Conservation (phyloP, 2,113 vertebrate genomes). For the Microtus oregoni region DNA sequence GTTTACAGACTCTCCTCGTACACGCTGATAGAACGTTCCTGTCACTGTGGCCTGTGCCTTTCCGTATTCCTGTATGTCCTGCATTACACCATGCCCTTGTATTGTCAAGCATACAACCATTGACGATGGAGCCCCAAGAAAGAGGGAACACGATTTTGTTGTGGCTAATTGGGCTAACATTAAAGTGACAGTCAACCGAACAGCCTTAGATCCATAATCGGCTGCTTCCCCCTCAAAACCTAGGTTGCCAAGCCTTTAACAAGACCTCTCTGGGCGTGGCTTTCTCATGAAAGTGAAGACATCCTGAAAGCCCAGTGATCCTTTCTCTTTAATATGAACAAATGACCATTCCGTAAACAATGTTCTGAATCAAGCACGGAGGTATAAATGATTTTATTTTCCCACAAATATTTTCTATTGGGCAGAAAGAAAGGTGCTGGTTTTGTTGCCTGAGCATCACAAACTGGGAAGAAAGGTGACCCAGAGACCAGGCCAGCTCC, state of each 20-base stretch:
- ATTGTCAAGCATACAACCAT: neutral
- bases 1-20: neutral
- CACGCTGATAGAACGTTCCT: accelerated
- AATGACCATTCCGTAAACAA: neutral
- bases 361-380: neutral
- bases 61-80: too few species aligned
- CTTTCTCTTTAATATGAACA: neutral
- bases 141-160: neutral
- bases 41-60: accelerated
- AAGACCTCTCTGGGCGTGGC: neutral
- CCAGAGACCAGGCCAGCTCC: neutral
- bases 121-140: neutral
- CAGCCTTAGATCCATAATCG: too few species aligned
- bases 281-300: neutral
- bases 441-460: neutral
- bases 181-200: neutral
- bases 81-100: accelerated
- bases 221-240: neutral
- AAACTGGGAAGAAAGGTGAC: neutral
- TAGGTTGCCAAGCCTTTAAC: accelerated
- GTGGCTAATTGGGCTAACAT: neutral
- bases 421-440: neutral
- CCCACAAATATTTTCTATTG: slow-evolving; percentile 1
- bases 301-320: neutral
- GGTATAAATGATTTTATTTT: neutral